Base-by-base conservation (phyloP, 2,113 vertebrate genomes). In the Protomyctophum bolini region DNA sequence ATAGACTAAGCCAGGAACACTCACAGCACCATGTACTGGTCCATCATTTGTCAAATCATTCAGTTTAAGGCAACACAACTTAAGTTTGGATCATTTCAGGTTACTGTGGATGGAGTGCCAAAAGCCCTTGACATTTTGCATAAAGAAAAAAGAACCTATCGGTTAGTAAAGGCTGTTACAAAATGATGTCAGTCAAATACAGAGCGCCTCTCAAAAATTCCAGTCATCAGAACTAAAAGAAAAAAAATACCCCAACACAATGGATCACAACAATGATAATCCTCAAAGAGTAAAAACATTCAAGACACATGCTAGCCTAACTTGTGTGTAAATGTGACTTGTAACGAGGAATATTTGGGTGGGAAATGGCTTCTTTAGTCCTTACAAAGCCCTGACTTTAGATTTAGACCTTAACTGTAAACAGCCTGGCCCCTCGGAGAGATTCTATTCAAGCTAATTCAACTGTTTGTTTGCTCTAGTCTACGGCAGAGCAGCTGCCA, bases 21-120 rank as follows among this genome's bases (percentile, higher is more conserved):
- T 83, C 81, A 69, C 77, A 54, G 64, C 68, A 8, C 74, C 75
- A 70, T 88, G 85, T 88, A 85, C 90, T 91, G 93, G 95, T 90
- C 92, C 93, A 91, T 75, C 41, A 58, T 91, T 93, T 91, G 87
- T 82, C 86, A 86, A 88, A 76, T 88, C 77, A 89, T 86, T 89
- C 91, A 90, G 95, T 41, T 89, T 96, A 98, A 98, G 96, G 96
- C 96, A 98, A 97, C 91, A 80, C 91, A 97, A 97, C 94, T 94
- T 94, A 96, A 95, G 94, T 83, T 57, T 82, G 87, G 87, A 83
- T 87, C 73, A 79, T 90, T 91, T 89, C 68, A 80, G 90, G 87
- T 91, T 92, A 92, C 94, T 96, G 96, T 97, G 96, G 96, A 97
- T 96, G 96, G 95, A 96, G 94, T 85, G 90, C 87, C 87, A 87